A percentile compares a stretch with the other conserved stretches of the same genome.
phyloP scores from a whole-genome alignment of 2,113 vertebrate genomes.

The Spermophilus dauricus region DNA sequence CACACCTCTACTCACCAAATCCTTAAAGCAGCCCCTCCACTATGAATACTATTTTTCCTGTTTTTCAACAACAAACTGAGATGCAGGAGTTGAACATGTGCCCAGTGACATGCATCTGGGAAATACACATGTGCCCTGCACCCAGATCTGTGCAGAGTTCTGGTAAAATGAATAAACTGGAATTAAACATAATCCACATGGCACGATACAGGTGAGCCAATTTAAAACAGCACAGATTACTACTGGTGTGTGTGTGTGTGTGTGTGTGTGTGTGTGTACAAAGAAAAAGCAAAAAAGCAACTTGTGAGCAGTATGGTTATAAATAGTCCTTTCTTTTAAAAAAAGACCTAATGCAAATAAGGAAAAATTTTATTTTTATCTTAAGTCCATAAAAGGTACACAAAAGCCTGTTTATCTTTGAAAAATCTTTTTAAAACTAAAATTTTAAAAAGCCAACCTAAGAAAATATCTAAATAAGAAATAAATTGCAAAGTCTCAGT shows the following conservation, averaged over 20 bases:
- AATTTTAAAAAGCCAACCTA: neutral
- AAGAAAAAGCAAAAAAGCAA: neutral
- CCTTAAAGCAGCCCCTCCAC: neutral
- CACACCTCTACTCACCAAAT: neutral
- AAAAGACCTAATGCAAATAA: neutral
- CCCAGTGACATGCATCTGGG: neutral
- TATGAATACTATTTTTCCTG: neutral
- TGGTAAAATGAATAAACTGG: constrained; percentile 20
- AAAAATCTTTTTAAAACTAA: neutral
- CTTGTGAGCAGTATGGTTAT: neutral
- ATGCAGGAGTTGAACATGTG: neutral
- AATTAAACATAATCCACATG: neutral
- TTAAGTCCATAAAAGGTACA: neutral
- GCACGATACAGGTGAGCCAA: neutral
- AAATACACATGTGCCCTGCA: constrained; percentile 23
- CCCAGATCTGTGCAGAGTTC: constrained; percentile 22
- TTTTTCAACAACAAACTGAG: neutral
- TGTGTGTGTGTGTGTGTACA: neutral
- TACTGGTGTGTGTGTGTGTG: neutral
- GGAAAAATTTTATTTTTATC: neutral
- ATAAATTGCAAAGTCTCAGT: neutral
- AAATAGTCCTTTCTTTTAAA: neutral
- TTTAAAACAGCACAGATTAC: neutral
- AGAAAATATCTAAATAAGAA: constrained; percentile 6
- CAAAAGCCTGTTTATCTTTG: neutral